A percentile compares a stretch with the other conserved stretches of the same genome.
phyloP scores from a whole-genome alignment of 2,888 invertebrate species.

The Ormyrus nitidulus region DNA sequence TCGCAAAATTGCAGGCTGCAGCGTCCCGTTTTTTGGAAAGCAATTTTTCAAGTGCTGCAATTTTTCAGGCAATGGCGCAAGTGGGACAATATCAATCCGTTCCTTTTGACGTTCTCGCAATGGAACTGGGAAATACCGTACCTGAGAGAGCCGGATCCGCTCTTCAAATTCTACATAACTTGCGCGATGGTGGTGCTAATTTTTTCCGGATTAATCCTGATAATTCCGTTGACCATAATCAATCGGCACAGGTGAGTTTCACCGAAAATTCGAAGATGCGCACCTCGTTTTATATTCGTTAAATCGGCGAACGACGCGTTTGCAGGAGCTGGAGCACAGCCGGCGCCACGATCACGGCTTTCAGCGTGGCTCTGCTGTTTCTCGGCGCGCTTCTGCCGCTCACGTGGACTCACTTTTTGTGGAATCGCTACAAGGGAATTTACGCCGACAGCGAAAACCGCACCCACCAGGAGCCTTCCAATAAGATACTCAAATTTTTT shows the following conservation, averaged over 20 bases:
- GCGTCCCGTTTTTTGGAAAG: not conserved
- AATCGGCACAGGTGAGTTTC: slow-evolving; percentile 1
- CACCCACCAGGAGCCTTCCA: slow-evolving; percentile 78
- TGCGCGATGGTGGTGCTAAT: slow-evolving; percentile 80
- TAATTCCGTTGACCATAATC: slow-evolving; percentile 79
- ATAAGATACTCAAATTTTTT: slow-evolving; percentile 77
- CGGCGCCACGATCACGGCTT: slow-evolving; percentile 73
- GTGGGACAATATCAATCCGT: slow-evolving; percentile 79
- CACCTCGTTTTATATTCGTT: not conserved
- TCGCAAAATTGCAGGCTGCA: not conserved
- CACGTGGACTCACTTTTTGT: slow-evolving; percentile 86
- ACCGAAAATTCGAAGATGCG: not conserved
- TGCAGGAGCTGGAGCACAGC: slow-evolving; percentile 7
- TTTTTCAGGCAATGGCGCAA: slow-evolving; percentile 81
- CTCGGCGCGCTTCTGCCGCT: slow-evolving; percentile 80
- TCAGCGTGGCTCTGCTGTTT: slow-evolving; percentile 75
- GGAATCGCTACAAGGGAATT: slow-evolving; percentile 78
- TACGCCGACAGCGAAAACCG: slow-evolving; percentile 75
- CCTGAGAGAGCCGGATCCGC: slow-evolving; percentile 85
- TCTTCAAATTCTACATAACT: slow-evolving; percentile 88
- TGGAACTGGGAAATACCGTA: slow-evolving; percentile 84
- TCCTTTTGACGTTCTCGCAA: slow-evolving; percentile 81
- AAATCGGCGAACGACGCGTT: not conserved
- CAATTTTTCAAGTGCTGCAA: slow-evolving; percentile 45
- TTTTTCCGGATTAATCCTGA: slow-evolving; percentile 77